Conservation (phyloP, 2,888 invertebrate genomes). For the Mythimna vitellina region DNA sequence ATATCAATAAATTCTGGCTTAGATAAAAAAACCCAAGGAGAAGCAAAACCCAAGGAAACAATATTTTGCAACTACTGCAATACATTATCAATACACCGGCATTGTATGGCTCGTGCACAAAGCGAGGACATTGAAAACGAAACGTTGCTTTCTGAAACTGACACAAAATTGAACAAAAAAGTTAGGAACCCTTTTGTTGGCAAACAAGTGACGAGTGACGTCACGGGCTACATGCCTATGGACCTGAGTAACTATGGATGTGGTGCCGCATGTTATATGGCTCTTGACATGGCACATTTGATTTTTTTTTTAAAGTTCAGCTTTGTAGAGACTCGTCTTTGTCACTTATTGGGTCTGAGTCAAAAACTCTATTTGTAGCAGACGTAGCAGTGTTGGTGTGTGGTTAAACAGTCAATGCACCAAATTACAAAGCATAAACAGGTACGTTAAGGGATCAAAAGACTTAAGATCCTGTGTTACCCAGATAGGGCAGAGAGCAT, state of each 20-base stretch:
- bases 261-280: not conserved
- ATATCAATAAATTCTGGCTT: too few relatives aligned
- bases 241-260: not conserved
- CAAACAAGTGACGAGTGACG: constrained; percentile 43
- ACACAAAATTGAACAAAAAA: constrained; percentile 36
- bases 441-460: too few relatives aligned
- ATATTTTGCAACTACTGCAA: not conserved
- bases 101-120: not conserved
- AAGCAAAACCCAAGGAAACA: not conserved
- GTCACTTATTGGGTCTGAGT: not conserved
- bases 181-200: constrained; percentile 26
- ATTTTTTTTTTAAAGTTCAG: not conserved
- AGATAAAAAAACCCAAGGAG: not conserved
- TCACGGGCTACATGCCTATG: constrained; percentile 1
- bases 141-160: constrained; percentile 25
- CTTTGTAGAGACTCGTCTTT: not conserved
- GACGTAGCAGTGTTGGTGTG: not conserved
- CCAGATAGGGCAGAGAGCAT: too few relatives aligned
- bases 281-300: not conserved
- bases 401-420: not conserved
- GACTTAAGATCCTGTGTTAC: too few relatives aligned
- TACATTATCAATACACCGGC: not conserved
- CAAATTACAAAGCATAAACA: not conserved
- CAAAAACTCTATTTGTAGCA: not conserved
- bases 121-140: not conserved